Conservation (phyloP, 2,888 invertebrate species). For the Uloborus plumipes region DNA sequence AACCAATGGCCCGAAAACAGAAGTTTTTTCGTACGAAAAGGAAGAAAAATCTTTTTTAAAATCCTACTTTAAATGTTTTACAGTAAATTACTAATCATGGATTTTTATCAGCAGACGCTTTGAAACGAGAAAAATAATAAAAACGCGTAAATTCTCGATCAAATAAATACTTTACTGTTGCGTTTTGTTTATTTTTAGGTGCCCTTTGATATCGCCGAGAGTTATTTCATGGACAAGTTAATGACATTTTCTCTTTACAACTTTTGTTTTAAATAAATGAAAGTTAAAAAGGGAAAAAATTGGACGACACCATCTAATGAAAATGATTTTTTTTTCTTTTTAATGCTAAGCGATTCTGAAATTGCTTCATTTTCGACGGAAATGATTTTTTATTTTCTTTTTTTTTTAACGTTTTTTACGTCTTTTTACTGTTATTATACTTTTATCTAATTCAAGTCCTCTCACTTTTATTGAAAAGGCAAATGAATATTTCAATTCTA, state of each 20-base stretch:
- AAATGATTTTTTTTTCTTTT: slow-evolving; percentile 13
- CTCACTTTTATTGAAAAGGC: slow-evolving; percentile 42
- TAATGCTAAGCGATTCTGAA: slow-evolving; percentile 44
- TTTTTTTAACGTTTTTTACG: background rate
- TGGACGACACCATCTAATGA: slow-evolving; percentile 35
- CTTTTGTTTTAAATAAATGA: slow-evolving; percentile 53
- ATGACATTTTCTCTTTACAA: slow-evolving; percentile 41
- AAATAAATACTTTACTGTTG: slow-evolving; percentile 45
- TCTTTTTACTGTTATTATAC: slow-evolving; percentile 16
- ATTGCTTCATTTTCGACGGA: slow-evolving; percentile 32
- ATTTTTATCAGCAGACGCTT: background rate
- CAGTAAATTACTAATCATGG: background rate
- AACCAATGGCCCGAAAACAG: too few species aligned
- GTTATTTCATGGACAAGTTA: slow-evolving; percentile 36
- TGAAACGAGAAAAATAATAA: slow-evolving; percentile 3
- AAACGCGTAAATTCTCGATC: slow-evolving; percentile 11
- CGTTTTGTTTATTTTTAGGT: slow-evolving; percentile 29
- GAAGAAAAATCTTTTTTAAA: too few species aligned
- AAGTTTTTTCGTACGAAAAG: too few species aligned
- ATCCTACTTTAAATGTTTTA: background rate
- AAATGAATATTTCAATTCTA: slow-evolving; percentile 47
- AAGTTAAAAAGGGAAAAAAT: slow-evolving; percentile 19
- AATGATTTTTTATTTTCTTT: slow-evolving; percentile 12
- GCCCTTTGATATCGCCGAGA: slow-evolving; percentile 8
- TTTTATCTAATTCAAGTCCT: slow-evolving; percentile 49